phyloP scores from a whole-genome alignment of 2,888 invertebrate genomes.

The Idaea aversata region DNA sequence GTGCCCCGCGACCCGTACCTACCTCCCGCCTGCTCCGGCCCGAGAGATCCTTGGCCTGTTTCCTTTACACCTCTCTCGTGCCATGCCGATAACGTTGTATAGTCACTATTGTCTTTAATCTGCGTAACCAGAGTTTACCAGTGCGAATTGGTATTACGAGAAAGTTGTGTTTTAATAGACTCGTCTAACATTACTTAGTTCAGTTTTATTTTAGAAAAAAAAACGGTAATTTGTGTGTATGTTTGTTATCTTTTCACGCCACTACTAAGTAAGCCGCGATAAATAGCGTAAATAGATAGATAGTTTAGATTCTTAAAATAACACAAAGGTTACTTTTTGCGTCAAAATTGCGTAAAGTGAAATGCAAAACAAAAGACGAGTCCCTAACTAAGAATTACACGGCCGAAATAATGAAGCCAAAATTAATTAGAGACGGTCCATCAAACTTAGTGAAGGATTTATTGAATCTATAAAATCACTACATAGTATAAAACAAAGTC shows the following conservation, averaged over 20 bases:
- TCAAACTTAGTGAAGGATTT: too few species aligned
- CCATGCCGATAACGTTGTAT: not conserved
- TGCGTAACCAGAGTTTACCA: not conserved
- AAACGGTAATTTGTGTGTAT: not conserved
- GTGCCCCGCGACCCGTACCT: slow-evolving; percentile 15
- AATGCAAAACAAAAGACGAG: too few species aligned
- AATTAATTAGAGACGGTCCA: too few species aligned
- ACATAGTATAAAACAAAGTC: too few species aligned
- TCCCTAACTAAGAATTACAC: too few species aligned
- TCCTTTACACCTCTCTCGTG: slow-evolving; percentile 16
- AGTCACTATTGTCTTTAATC: not conserved
- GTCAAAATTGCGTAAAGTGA: too few species aligned
- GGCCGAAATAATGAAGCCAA: too few species aligned
- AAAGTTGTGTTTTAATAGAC: not conserved
- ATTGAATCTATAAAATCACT: too few species aligned
- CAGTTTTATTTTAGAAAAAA: too few species aligned
- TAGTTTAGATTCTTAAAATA: not conserved
- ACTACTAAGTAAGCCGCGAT: not conserved
- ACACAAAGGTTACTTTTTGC: not conserved
- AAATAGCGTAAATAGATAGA: not conserved
- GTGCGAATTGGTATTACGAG: not conserved
- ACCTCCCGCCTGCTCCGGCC: slow-evolving; percentile 37
- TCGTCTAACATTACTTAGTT: too few species aligned
- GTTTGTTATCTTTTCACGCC: not conserved
- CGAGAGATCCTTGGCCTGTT: slow-evolving; percentile 64